phyloP scores from a whole-genome alignment of 64 coral and sea anemone genomes.

The Pocillopora damicornis region DNA sequence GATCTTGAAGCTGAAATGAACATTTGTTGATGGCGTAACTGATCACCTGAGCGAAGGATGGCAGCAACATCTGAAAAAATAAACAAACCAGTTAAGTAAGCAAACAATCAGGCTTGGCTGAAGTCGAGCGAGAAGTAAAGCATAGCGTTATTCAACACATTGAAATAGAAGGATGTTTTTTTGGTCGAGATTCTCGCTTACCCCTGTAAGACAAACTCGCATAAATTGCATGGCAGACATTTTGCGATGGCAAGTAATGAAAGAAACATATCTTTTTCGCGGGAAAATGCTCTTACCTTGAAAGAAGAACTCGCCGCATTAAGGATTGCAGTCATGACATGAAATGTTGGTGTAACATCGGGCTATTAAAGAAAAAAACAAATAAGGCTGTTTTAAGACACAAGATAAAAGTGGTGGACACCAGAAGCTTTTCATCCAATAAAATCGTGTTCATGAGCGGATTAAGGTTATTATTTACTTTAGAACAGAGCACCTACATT shows the following conservation, averaged over 20 bases:
- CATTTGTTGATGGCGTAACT: slow-evolving; percentile 77
- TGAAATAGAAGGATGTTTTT: too few species aligned
- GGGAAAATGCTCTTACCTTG: slow-evolving; percentile 51
- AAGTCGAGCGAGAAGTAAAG: too few species aligned
- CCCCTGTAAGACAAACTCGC: too few species aligned
- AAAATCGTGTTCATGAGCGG: too few species aligned
- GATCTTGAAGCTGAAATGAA: slow-evolving; percentile 83
- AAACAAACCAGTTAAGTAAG: not conserved
- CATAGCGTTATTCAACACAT: too few species aligned
- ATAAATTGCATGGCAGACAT: too few species aligned
- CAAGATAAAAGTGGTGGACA: not conserved
- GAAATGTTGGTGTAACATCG: slow-evolving; percentile 75
- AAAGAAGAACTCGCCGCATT: slow-evolving; percentile 95
- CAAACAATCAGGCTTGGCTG: too few species aligned
- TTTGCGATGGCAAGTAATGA: not conserved
- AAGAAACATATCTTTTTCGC: not conserved
- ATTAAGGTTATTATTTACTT: not conserved
- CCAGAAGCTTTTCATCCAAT: not conserved
- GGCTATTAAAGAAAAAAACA: slow-evolving; percentile 48
- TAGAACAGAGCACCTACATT: slow-evolving; percentile 45
- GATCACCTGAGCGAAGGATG: slow-evolving; percentile 81
- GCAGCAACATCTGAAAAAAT: slow-evolving; percentile 65
- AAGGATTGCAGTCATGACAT: slow-evolving; percentile 75
- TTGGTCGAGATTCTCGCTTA: too few species aligned
- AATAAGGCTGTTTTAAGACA: too few species aligned